Base-by-base conservation (phyloP, 1,140 invertebrate species). In the Brachystomella parvula region DNA sequence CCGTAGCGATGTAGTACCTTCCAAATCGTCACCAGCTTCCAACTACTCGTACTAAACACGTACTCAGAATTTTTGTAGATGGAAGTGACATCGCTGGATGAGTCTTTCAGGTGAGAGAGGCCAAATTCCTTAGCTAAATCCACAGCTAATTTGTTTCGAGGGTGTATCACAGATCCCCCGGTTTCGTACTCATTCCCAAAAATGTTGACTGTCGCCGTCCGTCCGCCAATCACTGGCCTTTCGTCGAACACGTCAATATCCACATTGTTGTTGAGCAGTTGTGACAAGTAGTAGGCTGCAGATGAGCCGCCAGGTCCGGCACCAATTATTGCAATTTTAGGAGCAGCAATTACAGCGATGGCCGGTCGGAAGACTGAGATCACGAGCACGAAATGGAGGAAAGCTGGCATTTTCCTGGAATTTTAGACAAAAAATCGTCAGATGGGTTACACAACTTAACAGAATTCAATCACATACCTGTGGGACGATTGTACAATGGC, bases 261-360 rank as follows among this genome's bases (percentile, higher is more conserved):
- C 1, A 78, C 70, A 39, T 79, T 70, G 74, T 79, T 75, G 39
- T 75, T 71, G 1, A 84, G 82, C 63, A 85, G 74, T 72, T 84
- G 74, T 21, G 78, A 76, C 2, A 86, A 70, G 74, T 81, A 86
- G 74, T 84, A 82, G 0, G 84, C 82, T 26, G 81, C 74, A 9
- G 83, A 81, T 2, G 84, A 81, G 44, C 85, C 85, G 66, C 85
- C 83, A 57, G 86, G 82, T 15, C 86, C 85, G 49, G 79, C 84
- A 30, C 86, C 86, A 72, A 87, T 79, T 47, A 87, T 81, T 26
- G 81, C 85, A 15, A 53, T 53, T 24, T 26, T 53, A 12, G 49
- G 49, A 15, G 24, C 12, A 15, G 49, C 12, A 19, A 53, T 53
- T 53, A 24, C 49, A 3, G 49, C 49, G 24, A n/a, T n/a, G n/a